Evolutionary conservation across 2,888 invertebrate species (phyloP).

Genomic region (Formica aserva): DNA sequence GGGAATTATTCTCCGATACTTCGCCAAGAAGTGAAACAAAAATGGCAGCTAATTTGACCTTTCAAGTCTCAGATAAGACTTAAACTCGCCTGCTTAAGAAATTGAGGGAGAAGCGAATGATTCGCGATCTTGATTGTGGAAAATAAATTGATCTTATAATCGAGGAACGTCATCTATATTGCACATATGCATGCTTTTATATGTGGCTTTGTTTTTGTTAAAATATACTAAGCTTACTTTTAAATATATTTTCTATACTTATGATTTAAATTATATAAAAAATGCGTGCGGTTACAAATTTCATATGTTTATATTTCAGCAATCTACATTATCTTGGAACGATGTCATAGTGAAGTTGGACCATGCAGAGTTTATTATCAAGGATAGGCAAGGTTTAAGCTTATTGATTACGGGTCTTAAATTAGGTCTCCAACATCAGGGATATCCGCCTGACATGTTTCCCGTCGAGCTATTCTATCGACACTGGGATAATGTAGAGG

Average conservation of each 20-base stretch:
- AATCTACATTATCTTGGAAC: slow-evolving; percentile 95
- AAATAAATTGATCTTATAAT: too few relatives aligned
- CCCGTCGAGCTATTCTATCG: slow-evolving; percentile 96
- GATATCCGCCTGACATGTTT: slow-evolving; percentile 90
- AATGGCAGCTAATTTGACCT: too few relatives aligned
- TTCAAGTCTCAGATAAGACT: too few relatives aligned
- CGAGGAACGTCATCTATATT: neutral
- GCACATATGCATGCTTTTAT: neutral
- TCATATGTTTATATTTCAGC: slow-evolving; percentile 77
- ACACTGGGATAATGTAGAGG: slow-evolving; percentile 97
- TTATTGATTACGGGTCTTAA: slow-evolving; percentile 94
- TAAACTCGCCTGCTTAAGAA: too few relatives aligned
- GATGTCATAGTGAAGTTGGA: slow-evolving; percentile 97
- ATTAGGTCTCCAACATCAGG: slow-evolving; percentile 92
- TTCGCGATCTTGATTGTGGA: too few relatives aligned
- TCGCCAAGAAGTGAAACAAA: neutral
- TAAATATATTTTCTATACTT: neutral
- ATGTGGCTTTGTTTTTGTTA: too few relatives aligned
- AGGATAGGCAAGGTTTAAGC: slow-evolving; percentile 94
- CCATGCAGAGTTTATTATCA: slow-evolving; percentile 95
- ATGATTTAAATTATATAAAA: neutral
- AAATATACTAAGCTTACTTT: neutral
- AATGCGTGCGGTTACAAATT: neutral
- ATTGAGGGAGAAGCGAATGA: too few relatives aligned
- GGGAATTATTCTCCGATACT: neutral